phyloP scores from a whole-genome alignment of 2,888 invertebrate species.

The Agriotes lineatus region DNA sequence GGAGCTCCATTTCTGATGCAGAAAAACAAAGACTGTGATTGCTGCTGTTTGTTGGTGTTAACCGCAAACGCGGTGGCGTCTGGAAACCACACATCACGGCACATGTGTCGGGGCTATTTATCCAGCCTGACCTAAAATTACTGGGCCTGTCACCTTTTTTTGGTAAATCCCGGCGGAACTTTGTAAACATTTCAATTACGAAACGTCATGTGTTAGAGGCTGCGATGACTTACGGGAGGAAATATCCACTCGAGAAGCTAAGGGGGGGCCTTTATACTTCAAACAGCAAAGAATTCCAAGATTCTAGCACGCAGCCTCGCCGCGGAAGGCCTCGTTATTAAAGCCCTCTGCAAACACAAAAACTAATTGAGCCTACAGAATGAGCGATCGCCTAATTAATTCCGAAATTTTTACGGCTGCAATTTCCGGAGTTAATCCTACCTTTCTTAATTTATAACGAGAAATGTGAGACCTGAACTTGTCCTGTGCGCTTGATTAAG shows the following conservation, averaged over 20 bases:
- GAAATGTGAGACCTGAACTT: constrained; percentile 11
- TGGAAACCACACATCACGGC: constrained; percentile 21
- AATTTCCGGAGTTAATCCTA: constrained; percentile 16
- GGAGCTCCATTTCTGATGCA: not conserved
- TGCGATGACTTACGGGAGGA: constrained; percentile 33
- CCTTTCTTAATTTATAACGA: constrained; percentile 9
- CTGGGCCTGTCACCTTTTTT: constrained; percentile 27
- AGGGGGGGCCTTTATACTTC: constrained; percentile 19
- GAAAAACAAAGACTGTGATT: constrained; percentile 1
- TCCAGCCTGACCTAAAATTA: constrained; percentile 29
- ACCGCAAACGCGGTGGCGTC: constrained; percentile 3
- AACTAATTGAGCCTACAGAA: constrained; percentile 6
- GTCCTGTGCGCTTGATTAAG: not conserved
- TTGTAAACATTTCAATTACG: constrained; percentile 35
- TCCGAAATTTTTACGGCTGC: not conserved
- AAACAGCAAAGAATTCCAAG: not conserved
- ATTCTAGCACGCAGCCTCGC: not conserved
- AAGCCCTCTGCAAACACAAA: not conserved
- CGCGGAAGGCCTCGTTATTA: not conserved
- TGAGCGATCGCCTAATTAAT: constrained; percentile 10
- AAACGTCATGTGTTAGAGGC: constrained; percentile 22
- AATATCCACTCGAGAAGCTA: constrained; percentile 38
- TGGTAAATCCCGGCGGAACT: constrained; percentile 32
- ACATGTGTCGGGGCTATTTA: constrained; percentile 31
- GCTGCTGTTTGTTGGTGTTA: constrained; percentile 17